Percentiles rank a stretch among this genome's conserved stretches.
Conservation (phyloP, 2,888 invertebrate genomes). For the Metopia argyrocephala region DNA sequence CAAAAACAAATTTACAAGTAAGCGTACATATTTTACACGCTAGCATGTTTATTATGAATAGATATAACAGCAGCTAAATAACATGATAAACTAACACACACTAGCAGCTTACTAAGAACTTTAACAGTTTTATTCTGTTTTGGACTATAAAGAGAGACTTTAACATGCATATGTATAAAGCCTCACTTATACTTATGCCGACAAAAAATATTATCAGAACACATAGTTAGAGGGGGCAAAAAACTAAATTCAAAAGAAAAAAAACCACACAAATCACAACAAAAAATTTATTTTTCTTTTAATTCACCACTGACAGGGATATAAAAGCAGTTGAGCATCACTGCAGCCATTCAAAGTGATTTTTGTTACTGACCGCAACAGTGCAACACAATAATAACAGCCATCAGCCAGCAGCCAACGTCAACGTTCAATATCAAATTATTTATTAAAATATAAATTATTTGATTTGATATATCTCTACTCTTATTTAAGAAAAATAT, state of each 20-base stretch:
- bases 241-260: conserved; percentile 12
- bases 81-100: conserved; percentile 21
- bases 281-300: conserved; percentile 52
- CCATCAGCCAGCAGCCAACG: too few relatives aligned
- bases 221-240: conserved; percentile 29
- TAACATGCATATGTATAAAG: conserved; percentile 41
- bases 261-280: conserved; percentile 36
- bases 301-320: conserved; percentile 69
- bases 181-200: background rate
- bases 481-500: conserved; percentile 19
- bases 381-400: too few relatives aligned
- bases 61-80: conserved; percentile 26
- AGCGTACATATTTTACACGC: too few relatives aligned
- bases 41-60: background rate
- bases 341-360: conserved; percentile 76
- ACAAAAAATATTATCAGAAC: conserved; percentile 10
- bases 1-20: background rate
- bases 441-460: conserved; percentile 30
- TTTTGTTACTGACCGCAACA: conserved; percentile 72
- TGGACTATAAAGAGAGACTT: conserved; percentile 47
- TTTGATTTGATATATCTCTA: conserved; percentile 46
- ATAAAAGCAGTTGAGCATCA: conserved; percentile 74
- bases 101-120: too few relatives aligned
- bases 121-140: background rate
- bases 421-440: conserved; percentile 42